These are phyloP conservation scores for Oscheius onirici DNA, from an alignment of 2,888 invertebrate genomes.

Conservation along the genomic window DNA sequence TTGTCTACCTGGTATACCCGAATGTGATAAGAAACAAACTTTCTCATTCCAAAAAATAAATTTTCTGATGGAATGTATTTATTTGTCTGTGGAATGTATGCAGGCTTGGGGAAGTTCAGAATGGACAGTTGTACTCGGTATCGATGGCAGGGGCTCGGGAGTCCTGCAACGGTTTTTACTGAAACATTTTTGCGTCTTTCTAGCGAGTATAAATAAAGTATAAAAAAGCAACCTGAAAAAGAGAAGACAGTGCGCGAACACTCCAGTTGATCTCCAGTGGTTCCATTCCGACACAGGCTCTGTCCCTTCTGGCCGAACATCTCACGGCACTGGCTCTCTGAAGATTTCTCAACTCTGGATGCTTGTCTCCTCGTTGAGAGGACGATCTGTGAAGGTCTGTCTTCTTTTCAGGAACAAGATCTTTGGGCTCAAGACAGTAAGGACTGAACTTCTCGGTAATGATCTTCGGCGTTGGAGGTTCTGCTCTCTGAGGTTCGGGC, in stretches of 20 bases:
- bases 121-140: conserved; percentile 53
- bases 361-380: conserved; percentile 39
- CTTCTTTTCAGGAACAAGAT: conserved; percentile 12
- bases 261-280: conserved; percentile 68
- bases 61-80: conserved; percentile 4
- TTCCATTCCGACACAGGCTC: conserved; percentile 57
- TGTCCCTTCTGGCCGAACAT: conserved; percentile 21
- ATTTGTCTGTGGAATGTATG: neutral
- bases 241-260: conserved; percentile 61
- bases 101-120: neutral
- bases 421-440: conserved; percentile 31
- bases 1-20: conserved; percentile 6
- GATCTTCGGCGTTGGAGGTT: conserved; percentile 13
- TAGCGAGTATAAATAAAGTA: neutral
- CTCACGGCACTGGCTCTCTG: conserved; percentile 23
- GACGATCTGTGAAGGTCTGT: conserved; percentile 44
- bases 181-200: neutral
- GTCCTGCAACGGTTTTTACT: conserved; percentile 42
- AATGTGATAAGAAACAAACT: conserved; percentile 21
- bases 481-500: neutral
- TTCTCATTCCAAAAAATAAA: conserved; percentile 11
- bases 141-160: conserved; percentile 60
- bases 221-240: conserved; percentile 43
- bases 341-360: conserved; percentile 10
- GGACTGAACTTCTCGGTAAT: conserved; percentile 23